These are phyloP conservation scores for Physella acuta DNA, from an alignment of 1,140 invertebrate species.

Conservation along the genomic window DNA sequence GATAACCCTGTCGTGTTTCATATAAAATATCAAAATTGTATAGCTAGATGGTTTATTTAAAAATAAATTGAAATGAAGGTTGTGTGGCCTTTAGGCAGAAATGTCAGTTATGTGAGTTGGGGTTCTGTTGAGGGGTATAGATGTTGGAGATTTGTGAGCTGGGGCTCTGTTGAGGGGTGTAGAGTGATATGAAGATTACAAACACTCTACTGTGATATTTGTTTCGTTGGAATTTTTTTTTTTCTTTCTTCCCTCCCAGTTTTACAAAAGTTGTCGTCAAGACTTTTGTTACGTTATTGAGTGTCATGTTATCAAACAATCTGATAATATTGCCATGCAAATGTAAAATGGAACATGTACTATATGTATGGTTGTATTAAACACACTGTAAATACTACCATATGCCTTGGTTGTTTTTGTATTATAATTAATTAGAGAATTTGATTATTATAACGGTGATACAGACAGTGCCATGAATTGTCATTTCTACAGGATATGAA, in stretches of 20 bases:
- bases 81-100: neutral
- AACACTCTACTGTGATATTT: neutral
- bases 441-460: too few species aligned
- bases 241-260: neutral
- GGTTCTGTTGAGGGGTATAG: neutral
- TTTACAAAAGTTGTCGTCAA: neutral
- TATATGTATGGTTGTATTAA: conserved; percentile 1
- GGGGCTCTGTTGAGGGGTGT: neutral
- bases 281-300: neutral
- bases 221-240: neutral
- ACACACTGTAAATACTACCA: neutral
- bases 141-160: neutral
- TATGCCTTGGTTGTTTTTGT: neutral
- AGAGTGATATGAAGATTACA: neutral
- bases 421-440: too few species aligned
- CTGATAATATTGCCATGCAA: neutral
- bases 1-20: too few species aligned
- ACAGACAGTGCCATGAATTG: too few species aligned
- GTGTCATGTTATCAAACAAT: neutral
- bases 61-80: neutral
- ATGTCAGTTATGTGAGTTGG: neutral
- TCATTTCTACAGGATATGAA: too few species aligned
- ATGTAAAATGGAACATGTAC: neutral
- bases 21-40: neutral
- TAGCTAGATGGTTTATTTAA: neutral